Conservation (phyloP, 1,140 invertebrate genomes). For the Riptortus pedestris region DNA sequence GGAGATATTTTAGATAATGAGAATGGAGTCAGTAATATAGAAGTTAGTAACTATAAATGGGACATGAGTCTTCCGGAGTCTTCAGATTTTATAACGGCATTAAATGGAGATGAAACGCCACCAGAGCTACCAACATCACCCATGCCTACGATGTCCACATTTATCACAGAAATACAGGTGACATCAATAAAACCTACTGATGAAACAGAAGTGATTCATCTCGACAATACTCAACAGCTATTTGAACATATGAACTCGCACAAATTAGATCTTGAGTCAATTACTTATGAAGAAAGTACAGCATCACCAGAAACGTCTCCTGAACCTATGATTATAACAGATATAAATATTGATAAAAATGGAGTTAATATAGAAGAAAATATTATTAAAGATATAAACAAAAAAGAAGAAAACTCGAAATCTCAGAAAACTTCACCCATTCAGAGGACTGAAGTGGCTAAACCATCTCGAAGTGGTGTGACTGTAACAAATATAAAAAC, state of each 20-base stretch:
- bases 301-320: constrained; percentile 12
- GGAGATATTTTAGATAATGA: constrained; percentile 3
- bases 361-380: not conserved
- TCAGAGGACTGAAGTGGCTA: not conserved
- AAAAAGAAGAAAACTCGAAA: constrained; percentile 5
- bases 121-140: constrained; percentile 39
- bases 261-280: not conserved
- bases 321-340: not conserved
- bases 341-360: not conserved
- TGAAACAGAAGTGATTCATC: constrained; percentile 11
- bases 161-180: constrained; percentile 31
- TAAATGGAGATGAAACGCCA: constrained; percentile 34
- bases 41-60: constrained; percentile 24
- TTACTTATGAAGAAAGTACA: not conserved
- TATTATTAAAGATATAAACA: not conserved
- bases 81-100: constrained; percentile 24
- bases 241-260: constrained; percentile 21
- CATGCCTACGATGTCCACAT: constrained; percentile 33
- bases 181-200: constrained; percentile 4
- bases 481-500: constrained; percentile 23
- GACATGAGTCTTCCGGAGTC: constrained; percentile 25
- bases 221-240: constrained; percentile 10
- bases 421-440: not conserved
- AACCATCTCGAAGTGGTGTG: constrained; percentile 19
- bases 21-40: constrained; percentile 20